Evolutionary conservation across 1,140 invertebrate genomes (phyloP), one percentile per base, ranked within the genome.

Genomic region (Panulirus ornatus): DNA sequence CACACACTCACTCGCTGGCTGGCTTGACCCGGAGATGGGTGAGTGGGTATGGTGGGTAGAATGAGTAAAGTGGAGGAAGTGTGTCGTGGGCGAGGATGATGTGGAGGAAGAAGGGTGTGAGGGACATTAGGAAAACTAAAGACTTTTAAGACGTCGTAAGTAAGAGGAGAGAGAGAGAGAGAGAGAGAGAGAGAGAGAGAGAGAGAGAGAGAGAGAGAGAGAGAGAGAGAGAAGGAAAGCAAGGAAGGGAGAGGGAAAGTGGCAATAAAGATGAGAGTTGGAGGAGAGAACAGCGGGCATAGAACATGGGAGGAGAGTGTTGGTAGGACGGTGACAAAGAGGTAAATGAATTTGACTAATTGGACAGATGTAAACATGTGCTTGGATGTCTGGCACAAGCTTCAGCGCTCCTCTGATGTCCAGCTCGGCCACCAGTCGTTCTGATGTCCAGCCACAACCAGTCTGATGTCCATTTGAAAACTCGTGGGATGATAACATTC

Each of bases 71-170:
- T 16, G 38, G 44, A 40, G 44, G 42, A n/a, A 36, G 44, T 22
- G n/a, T 30, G 81, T n/a, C 30, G 58, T 22, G 58, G 38, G 44
- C n/a, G 58, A n/a, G 34, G 81, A 84, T 19, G 66, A n/a, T 19
- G 34, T n/a, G 66, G 84, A 27, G 36, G 44, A 44, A 75, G 11
- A 78, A 71, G 44, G 22, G 73, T 2, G 14, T 27, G 84, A 38
- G 22, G 11, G n/a, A n/a, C n/a, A n/a, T n/a, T n/a, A n/a, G n/a
- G n/a, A n/a, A n/a, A n/a, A n/a, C n/a, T n/a, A n/a, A n/a, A n/a
- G n/a, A n/a, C n/a, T n/a, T n/a, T n/a, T n/a, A n/a, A n/a, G n/a
- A n/a, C n/a, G n/a, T n/a, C n/a, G n/a, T n/a, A n/a, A n/a, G n/a
- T n/a, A 42, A 47, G 44, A 34, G 47, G 36, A 30, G 47, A 36